Evolutionary conservation across 2,797 vertebrate genomes (phyloP), one percentile per base, ranked within the genome.

Genomic region (Acanthurus lineatus): DNA sequence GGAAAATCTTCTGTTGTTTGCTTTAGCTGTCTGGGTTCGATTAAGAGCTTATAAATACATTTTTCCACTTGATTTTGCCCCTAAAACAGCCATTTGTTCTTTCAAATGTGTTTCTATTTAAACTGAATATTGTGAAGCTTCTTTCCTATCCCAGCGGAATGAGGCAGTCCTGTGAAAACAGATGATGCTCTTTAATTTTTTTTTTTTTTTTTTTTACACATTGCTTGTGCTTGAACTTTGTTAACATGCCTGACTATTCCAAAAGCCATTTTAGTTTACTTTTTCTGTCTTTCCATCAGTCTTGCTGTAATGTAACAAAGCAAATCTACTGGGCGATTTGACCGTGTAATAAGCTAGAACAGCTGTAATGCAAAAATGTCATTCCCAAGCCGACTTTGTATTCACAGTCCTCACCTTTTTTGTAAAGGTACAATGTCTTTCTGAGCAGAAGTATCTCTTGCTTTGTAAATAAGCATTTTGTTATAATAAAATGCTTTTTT

Each of bases 381-480:
- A 53, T 62, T 75, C 66, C 69, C 61, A 32, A 56, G 35, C 76
- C 62, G 67, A 68, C 84, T 93, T 81, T 90, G 85, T 92, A 82
- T 72, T 80, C 76, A 69, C 83, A 79, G 60, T 59, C 47, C 62
- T 52, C 47, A 72, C 56, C 51, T 44, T 68, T 68, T 94, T 94
- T 93, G 83, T 92, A 92, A 93, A 90, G 89, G 86, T 89, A 87
- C 85, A 70, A 47, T 62, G 69, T 73, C 62, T 84, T 83, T 87
- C 87, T 69, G 83, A 78, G 83, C 89, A 84, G 76, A 87, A 69
- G 54, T 76, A 42, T 77, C 83, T 88, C 82, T 48, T 80, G 82
- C 85, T 69, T 84, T 96, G 94, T 96, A 94, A 91, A 95, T 95
- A 94, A 91, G 93, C 94, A 93, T 95, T 95, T 96, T 95, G 88